phyloP scores from a whole-genome alignment of 1,140 invertebrate genomes.

The Anastrepha ludens region DNA sequence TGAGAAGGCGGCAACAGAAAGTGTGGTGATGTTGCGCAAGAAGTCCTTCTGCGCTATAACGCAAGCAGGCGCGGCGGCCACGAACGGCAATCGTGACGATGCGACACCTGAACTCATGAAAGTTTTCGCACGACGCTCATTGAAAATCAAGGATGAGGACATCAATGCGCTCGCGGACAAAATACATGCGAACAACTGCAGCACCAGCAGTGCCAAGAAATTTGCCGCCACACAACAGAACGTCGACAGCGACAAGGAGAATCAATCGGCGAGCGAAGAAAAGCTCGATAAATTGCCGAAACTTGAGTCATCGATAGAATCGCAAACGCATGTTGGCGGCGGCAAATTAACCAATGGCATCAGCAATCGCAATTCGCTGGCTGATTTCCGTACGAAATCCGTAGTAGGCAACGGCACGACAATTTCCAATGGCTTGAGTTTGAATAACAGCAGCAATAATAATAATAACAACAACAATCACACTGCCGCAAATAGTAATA shows the following conservation, averaged over 20 bases:
- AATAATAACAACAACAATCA: constrained; percentile 50
- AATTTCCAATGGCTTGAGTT: constrained; percentile 5
- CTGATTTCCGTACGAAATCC: constrained; percentile 66
- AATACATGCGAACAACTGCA: constrained; percentile 2
- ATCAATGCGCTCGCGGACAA: constrained; percentile 77
- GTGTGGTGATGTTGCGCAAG: constrained; percentile 76
- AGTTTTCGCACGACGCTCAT: constrained; percentile 84
- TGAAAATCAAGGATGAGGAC: constrained; percentile 85
- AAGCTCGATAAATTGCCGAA: constrained; percentile 67
- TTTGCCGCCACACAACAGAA: not conserved
- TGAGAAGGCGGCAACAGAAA: constrained; percentile 44
- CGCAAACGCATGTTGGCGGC: not conserved
- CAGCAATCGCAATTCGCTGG: constrained; percentile 68
- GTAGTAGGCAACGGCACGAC: not conserved
- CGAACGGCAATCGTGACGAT: constrained; percentile 74
- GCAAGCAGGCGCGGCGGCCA: constrained; percentile 15
- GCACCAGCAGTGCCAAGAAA: constrained; percentile 52
- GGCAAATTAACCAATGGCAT: not conserved
- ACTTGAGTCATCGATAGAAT: constrained; percentile 60
- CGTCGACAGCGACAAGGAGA: constrained; percentile 82
- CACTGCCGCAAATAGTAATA: constrained; percentile 29
- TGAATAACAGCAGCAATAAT: constrained; percentile 49
- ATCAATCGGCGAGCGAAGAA: constrained; percentile 75
- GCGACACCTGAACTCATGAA: constrained; percentile 86
- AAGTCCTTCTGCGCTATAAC: constrained; percentile 73